These are phyloP conservation scores for Drosophila arizonae DNA, from an alignment of 1,140 invertebrate species.

Conservation along the genomic window DNA sequence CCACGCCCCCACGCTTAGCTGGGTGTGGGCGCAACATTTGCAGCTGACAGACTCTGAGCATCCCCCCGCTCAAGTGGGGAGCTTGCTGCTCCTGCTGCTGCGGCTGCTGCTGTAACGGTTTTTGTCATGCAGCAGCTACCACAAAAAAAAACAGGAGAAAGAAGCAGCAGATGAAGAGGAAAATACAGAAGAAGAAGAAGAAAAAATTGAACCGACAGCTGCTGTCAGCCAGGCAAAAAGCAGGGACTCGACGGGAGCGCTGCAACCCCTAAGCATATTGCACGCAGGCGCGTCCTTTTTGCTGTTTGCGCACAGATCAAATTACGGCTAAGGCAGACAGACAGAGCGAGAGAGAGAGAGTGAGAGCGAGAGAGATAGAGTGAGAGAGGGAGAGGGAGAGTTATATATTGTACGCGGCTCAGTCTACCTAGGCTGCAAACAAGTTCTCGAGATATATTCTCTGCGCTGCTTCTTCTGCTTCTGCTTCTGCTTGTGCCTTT, in stretches of 20 bases:
- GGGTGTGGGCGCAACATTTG: neutral
- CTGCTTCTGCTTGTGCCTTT: constrained; percentile 13
- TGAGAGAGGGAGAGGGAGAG: neutral
- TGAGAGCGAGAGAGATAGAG: neutral
- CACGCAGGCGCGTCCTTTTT: constrained; percentile 72
- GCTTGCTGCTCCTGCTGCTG: neutral
- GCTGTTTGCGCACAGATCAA: constrained; percentile 68
- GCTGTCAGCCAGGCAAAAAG: constrained; percentile 31
- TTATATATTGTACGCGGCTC: constrained; percentile 5
- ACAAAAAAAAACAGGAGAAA: constrained; percentile 1
- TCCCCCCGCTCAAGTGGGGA: neutral
- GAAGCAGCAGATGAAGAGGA: constrained; percentile 3
- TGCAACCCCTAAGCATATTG: constrained; percentile 74
- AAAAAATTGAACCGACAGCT: constrained; percentile 57
- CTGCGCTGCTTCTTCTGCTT: neutral
- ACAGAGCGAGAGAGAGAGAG: constrained; percentile 13
- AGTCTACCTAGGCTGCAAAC: constrained; percentile 54
- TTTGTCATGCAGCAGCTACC: constrained; percentile 20
- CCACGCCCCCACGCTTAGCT: neutral
- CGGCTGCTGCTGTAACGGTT: constrained; percentile 16
- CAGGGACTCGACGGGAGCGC: constrained; percentile 11
- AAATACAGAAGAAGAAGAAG: neutral
- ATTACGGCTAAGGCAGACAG: constrained; percentile 60
- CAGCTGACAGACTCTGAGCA: constrained; percentile 8
- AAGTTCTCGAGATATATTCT: constrained; percentile 45